Evolutionary conservation across 2,888 invertebrate species (phyloP).

Genomic region (Phaonia tiefii): DNA sequence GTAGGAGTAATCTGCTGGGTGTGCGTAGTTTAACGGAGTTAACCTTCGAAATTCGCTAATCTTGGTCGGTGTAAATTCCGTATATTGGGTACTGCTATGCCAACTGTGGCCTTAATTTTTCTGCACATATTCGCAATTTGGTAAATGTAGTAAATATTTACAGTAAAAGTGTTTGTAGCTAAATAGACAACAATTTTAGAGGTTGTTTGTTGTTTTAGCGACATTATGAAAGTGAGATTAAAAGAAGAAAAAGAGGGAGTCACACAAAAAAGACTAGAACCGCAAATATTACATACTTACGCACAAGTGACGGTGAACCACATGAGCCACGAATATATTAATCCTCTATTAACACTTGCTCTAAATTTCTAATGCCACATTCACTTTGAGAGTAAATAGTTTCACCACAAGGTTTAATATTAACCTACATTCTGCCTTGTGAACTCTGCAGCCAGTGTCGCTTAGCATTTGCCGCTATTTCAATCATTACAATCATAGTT

Average conservation of each 20-base stretch:
- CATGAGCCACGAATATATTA: conserved; percentile 3
- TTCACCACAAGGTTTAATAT: conserved; percentile 47
- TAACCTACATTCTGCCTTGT: conserved; percentile 46
- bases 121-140: no score
- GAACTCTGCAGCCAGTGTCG: no score
- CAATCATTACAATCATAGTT: conserved; percentile 55
- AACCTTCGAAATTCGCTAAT: no score
- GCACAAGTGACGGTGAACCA: background rate
- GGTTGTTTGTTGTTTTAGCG: conserved; percentile 59
- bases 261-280: conserved; percentile 12
- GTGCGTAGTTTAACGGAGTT: no score
- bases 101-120: no score
- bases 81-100: no score
- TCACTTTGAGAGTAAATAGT: conserved; percentile 9
- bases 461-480: no score
- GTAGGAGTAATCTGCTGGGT: no score
- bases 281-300: no score
- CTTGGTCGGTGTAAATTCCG: no score
- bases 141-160: no score
- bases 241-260: background rate
- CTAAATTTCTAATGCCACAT: conserved; percentile 2
- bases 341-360: conserved; percentile 34
- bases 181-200: conserved; percentile 58
- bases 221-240: conserved; percentile 29
- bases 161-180: background rate